Evolutionary conservation across 2,888 invertebrate species (phyloP).

Genomic region (Elgonia sp.): DNA sequence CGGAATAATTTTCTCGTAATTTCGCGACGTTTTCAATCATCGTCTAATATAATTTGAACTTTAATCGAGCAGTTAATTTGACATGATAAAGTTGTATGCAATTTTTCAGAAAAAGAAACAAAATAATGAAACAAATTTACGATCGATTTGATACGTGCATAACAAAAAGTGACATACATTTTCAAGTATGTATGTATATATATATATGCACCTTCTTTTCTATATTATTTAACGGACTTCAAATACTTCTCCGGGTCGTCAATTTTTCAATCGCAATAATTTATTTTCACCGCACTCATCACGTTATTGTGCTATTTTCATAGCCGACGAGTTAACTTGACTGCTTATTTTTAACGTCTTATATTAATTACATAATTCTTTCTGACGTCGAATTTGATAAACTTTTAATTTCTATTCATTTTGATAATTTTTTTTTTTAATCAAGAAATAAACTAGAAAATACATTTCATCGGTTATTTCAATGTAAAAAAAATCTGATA

Average conservation of each 20-base stretch:
- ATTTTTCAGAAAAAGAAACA: conserved; percentile 13
- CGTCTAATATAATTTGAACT: neutral
- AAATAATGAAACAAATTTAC: conserved; percentile 11
- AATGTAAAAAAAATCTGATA: neutral
- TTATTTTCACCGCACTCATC: conserved; percentile 5
- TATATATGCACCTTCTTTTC: neutral
- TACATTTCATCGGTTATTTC: neutral
- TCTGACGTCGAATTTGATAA: no score
- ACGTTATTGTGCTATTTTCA: conserved; percentile 38
- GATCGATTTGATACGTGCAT: neutral
- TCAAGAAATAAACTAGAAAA: no score
- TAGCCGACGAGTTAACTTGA: neutral
- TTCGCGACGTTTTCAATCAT: neutral
- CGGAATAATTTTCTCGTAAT: no score
- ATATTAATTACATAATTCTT: neutral
- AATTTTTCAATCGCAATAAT: conserved; percentile 21
- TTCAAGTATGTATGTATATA: neutral
- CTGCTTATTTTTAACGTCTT: conserved; percentile 6
- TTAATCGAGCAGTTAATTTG: neutral
- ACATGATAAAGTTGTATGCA: neutral
- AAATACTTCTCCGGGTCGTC: conserved; percentile 8
- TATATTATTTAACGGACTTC: conserved; percentile 27
- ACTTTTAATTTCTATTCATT: no score
- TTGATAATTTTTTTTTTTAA: no score
- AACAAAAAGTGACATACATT: conserved; percentile 2